Base-by-base conservation (phyloP, 2,888 invertebrate species). In the Xanthia togata region DNA sequence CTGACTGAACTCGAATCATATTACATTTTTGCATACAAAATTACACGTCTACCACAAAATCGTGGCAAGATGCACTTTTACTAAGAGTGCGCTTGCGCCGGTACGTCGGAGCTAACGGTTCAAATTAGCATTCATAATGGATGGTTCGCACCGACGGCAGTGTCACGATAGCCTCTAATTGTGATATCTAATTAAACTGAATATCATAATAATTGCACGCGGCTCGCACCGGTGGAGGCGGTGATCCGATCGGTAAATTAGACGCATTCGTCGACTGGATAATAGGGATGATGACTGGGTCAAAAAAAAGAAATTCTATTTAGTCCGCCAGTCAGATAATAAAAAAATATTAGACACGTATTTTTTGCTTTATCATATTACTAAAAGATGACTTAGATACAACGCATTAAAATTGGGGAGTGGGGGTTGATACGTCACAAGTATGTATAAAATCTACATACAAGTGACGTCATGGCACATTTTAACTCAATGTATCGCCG, bases 71-170 rank as follows among this genome's bases (percentile, higher is more conserved):
- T 83, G 78, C 85, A 79, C 82, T 81, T 83, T 83, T 81, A 76
- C 72, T 17, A 67, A 83, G 83, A 89, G 86, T 82, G 64, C 81
- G 73, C 78, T 74, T 78, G 73, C 76, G 78, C 77, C 68, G 68
- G 76, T 79, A 79, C 65, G 76, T 53, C 71, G 73, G 64, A 81
- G 79, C 77, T 76, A 85, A 83, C 81, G 79, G 78, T 84, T 88
- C 85, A 88, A 91, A 95, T 94, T 95, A 93, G 90, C 93, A 94
- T 94, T 91, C 89, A 87, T 94, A 94, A 95, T 94, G 88, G 91
- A 91, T 88, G 92, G 93, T 92, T 93, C 88, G 90, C 91, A 90
- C 86, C 89, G 85, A 67, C 79, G 31, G 72, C 90, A 88, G 91
- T 93, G 93, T 93, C 93, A 92, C 93, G 91, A 93, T 93, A 90